Conservation (phyloP, 2,888 invertebrate genomes). For the Ichneumoninae sp. region DNA sequence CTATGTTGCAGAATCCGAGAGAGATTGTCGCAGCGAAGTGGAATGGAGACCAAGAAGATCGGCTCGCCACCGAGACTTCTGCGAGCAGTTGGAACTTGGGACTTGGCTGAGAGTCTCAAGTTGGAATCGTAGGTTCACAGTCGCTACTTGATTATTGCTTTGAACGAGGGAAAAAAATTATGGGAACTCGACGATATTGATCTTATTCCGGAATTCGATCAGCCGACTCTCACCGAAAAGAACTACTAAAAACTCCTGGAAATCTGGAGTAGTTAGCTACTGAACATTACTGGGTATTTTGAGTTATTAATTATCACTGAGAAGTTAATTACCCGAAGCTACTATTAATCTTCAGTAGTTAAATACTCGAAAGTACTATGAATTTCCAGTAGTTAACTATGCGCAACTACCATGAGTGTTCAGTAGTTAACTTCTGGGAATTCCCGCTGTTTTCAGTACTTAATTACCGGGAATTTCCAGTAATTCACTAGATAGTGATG, state of each 20-base stretch:
- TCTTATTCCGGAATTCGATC: neutral
- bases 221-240: too few relatives aligned
- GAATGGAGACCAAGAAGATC: constrained; percentile 69
- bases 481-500: too few relatives aligned
- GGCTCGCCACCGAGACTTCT: constrained; percentile 20
- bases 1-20: constrained; percentile 56
- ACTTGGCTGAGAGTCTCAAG: neutral
- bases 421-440: too few relatives aligned
- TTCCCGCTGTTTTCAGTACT: too few relatives aligned
- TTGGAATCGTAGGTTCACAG: neutral
- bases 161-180: neutral
- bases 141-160: neutral
- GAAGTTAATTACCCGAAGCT: too few relatives aligned
- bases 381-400: too few relatives aligned
- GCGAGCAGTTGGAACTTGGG: neutral
- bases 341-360: neutral
- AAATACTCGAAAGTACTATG: neutral
- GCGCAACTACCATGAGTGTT: neutral
- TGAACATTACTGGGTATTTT: too few relatives aligned
- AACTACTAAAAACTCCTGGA: too few relatives aligned
- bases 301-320: too few relatives aligned
- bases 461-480: too few relatives aligned
- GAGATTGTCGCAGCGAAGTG: constrained; percentile 67
- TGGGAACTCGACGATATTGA: neutral
- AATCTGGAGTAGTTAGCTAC: too few relatives aligned